Percentiles rank a stretch among this genome's conserved stretches.
These are phyloP conservation scores for Hiodon alosoides DNA, from an alignment of 2,113 vertebrate genomes.

Conservation along the genomic window DNA sequence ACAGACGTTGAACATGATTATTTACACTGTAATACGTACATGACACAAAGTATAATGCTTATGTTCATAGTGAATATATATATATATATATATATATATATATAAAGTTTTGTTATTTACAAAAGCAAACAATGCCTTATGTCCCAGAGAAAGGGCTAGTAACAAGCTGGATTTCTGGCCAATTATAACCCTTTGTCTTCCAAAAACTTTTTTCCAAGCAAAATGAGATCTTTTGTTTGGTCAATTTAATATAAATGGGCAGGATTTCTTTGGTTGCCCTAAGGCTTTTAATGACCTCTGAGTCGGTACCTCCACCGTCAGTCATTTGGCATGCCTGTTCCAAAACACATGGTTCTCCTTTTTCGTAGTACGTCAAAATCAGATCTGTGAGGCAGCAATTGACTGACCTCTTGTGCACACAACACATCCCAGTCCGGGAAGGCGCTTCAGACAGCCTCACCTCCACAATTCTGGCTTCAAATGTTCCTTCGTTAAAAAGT, in stretches of 20 bases:
- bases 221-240: conserved; percentile 49
- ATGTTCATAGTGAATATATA: conserved; percentile 42
- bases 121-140: conserved; percentile 56
- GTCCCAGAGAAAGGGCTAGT: conserved; percentile 57
- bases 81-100: conserved; percentile 59
- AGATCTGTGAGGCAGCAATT: conserved; percentile 21
- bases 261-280: conserved; percentile 63
- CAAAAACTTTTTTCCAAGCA: conserved; percentile 46
- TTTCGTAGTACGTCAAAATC: conserved; percentile 3
- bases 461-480: not conserved
- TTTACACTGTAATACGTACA: conserved; percentile 62
- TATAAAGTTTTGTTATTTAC: conserved; percentile 64
- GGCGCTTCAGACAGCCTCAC: conserved; percentile 28
- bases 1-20: conserved; percentile 55
- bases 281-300: conserved; percentile 34
- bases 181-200: conserved; percentile 42
- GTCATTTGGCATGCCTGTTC: conserved; percentile 28
- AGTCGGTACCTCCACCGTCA: conserved; percentile 29
- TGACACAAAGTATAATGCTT: conserved; percentile 48
- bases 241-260: conserved; percentile 47
- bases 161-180: conserved; percentile 54
- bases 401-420: not conserved
- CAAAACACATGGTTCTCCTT: not conserved
- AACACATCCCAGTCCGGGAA: conserved; percentile 45
- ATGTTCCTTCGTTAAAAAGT: not conserved